A percentile compares a stretch with the other conserved stretches of the same genome.
Evolutionary conservation across 2,888 invertebrate species (phyloP).

Genomic region (Metellina segmentata): DNA sequence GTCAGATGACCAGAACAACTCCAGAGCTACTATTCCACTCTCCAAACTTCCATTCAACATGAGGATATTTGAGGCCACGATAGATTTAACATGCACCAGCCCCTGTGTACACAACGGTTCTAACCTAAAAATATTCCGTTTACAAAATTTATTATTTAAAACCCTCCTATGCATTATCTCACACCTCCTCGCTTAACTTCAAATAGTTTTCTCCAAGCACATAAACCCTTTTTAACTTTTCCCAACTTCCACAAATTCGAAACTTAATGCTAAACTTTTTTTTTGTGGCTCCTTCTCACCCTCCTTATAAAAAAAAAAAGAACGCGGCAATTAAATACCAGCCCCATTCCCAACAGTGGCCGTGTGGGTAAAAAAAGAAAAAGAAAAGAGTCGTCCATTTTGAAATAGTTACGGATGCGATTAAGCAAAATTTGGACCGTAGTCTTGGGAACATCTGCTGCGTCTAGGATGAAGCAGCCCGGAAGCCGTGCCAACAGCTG

Average conservation of each 20-base stretch:
- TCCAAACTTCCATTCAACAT: too few relatives aligned
- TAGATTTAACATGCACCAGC: too few relatives aligned
- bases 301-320: neutral
- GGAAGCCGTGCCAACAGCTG: constrained; percentile 66
- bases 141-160: too few relatives aligned
- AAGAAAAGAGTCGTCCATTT: constrained; percentile 19
- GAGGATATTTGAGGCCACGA: too few relatives aligned
- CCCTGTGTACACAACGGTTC: too few relatives aligned
- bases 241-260: neutral
- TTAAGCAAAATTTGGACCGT: constrained; percentile 52
- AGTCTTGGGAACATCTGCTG: constrained; percentile 54
- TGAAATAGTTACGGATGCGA: constrained; percentile 58
- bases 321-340: constrained; percentile 21
- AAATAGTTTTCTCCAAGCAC: neutral
- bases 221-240: neutral
- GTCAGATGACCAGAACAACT: too few relatives aligned
- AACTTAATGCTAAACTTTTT: constrained; percentile 2
- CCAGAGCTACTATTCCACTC: too few relatives aligned
- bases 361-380: neutral
- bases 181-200: too few relatives aligned
- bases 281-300: neutral
- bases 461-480: constrained; percentile 29
- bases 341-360: constrained; percentile 2
- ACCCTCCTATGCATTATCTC: too few relatives aligned
- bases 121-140: neutral